These are phyloP conservation scores for Strongylocentrotus purpuratus DNA, from an alignment of 35 echinoderm and acorn worm species.

Conservation along the genomic window DNA sequence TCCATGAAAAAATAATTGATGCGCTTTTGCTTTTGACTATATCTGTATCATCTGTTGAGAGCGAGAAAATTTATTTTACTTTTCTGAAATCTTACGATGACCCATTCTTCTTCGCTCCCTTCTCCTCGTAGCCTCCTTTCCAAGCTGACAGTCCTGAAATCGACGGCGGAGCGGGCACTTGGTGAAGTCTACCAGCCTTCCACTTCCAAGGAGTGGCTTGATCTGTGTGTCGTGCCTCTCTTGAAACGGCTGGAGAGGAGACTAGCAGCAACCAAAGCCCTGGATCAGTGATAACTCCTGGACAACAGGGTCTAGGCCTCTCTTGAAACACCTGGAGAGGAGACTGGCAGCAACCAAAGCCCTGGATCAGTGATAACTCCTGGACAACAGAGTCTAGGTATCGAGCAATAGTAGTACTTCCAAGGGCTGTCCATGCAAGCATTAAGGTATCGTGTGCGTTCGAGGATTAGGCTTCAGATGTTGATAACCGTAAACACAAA, in stretches of 20 bases:
- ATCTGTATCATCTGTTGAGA: not conserved
- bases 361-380: not conserved
- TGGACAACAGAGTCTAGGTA: not conserved
- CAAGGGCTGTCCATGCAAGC: not conserved
- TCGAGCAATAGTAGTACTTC: not conserved
- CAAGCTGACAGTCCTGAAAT: not conserved
- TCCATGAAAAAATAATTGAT: too few relatives aligned
- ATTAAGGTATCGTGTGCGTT: not conserved
- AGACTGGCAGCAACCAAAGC: conserved; percentile 23
- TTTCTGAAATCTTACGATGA: not conserved
- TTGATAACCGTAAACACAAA: not conserved
- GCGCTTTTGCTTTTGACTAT: too few relatives aligned
- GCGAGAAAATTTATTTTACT: not conserved
- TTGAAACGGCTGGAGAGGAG: conserved; percentile 47
- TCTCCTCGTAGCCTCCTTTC: conserved; percentile 4
- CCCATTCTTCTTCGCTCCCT: not conserved
- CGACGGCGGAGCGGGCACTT: not conserved
- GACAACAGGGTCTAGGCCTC: not conserved
- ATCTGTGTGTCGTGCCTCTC: conserved; percentile 55
- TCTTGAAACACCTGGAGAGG: conserved; percentile 50
- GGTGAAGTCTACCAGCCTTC: conserved; percentile 44
- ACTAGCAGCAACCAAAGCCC: conserved; percentile 18
- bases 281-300: not conserved
- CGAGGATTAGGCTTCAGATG: not conserved
- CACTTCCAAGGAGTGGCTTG: conserved; percentile 52